phyloP scores from a whole-genome alignment of 53 echinoderm and acorn worm genomes.

The Crossaster papposus region DNA sequence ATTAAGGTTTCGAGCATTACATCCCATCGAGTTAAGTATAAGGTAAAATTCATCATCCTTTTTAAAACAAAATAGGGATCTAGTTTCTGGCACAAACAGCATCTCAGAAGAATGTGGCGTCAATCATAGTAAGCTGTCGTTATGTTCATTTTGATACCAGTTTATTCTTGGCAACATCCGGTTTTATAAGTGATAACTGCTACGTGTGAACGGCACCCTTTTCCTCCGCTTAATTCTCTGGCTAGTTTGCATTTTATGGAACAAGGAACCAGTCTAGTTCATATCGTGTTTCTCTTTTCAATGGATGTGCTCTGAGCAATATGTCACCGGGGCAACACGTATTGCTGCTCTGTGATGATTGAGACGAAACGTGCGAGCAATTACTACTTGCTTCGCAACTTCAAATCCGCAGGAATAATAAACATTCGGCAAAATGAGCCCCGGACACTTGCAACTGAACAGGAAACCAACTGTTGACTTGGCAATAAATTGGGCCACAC shows the following conservation, averaged over 20 bases:
- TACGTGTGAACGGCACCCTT: not conserved
- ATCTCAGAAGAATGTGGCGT: not conserved
- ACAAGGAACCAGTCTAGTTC: too few relatives aligned
- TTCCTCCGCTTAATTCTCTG: not conserved
- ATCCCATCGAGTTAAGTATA: too few relatives aligned
- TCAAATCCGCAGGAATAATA: not conserved
- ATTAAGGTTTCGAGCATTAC: too few relatives aligned
- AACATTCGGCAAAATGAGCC: not conserved
- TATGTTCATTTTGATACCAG: not conserved
- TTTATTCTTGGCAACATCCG: not conserved
- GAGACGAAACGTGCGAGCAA: not conserved
- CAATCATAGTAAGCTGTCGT: not conserved
- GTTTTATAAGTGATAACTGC: not conserved
- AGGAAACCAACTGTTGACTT: not conserved
- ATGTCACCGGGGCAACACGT: not conserved
- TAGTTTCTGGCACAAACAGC: not conserved
- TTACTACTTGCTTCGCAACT: not conserved
- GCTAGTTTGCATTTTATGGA: too few relatives aligned
- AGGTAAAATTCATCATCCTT: not conserved
- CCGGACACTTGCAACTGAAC: not conserved
- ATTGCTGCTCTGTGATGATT: not conserved
- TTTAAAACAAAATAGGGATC: not conserved
- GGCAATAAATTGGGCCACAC: not conserved
- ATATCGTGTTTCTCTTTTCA: not conserved
- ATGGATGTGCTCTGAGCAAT: not conserved